These are phyloP conservation scores for Psix sp. DNA, from an alignment of 1,140 invertebrate genomes.

Conservation along the genomic window DNA sequence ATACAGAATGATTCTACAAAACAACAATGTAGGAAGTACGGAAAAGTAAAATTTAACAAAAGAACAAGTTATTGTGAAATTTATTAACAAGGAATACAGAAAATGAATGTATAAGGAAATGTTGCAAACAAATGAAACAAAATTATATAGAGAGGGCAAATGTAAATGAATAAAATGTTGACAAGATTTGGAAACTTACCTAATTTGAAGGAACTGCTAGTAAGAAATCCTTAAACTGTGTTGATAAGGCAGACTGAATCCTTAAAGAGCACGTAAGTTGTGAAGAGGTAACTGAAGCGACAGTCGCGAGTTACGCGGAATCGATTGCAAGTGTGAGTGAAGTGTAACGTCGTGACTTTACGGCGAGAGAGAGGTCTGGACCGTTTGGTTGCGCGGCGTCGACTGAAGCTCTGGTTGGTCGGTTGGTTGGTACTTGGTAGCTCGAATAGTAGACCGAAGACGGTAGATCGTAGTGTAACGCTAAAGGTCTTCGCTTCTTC, in stretches of 20 bases:
- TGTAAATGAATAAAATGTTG: too few species aligned
- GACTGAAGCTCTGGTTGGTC: slow-evolving; percentile 76
- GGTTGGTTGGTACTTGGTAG: slow-evolving; percentile 69
- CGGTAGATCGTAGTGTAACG: slow-evolving; percentile 69
- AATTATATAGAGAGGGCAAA: too few species aligned
- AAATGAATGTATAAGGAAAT: too few species aligned
- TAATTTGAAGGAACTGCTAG: neutral
- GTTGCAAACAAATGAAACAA: too few species aligned
- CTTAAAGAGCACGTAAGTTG: slow-evolving; percentile 13
- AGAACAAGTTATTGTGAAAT: too few species aligned
- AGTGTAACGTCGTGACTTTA: slow-evolving; percentile 44
- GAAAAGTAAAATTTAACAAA: too few species aligned
- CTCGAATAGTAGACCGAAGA: slow-evolving; percentile 68
- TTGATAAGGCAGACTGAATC: neutral
- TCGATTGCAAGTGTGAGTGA: slow-evolving; percentile 22
- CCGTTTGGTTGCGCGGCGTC: slow-evolving; percentile 77
- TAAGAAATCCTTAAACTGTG: slow-evolving; percentile 8
- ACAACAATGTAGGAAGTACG: too few species aligned
- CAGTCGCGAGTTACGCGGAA: slow-evolving; percentile 33
- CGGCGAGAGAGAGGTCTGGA: slow-evolving; percentile 74
- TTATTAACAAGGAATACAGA: too few species aligned
- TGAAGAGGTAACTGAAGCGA: slow-evolving; percentile 19
- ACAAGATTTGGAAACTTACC: neutral
- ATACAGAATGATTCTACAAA: too few species aligned
- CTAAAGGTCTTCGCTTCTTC: slow-evolving; percentile 72